Conservation (phyloP, 1,140 invertebrate genomes). For the Penaeus japonicus region DNA sequence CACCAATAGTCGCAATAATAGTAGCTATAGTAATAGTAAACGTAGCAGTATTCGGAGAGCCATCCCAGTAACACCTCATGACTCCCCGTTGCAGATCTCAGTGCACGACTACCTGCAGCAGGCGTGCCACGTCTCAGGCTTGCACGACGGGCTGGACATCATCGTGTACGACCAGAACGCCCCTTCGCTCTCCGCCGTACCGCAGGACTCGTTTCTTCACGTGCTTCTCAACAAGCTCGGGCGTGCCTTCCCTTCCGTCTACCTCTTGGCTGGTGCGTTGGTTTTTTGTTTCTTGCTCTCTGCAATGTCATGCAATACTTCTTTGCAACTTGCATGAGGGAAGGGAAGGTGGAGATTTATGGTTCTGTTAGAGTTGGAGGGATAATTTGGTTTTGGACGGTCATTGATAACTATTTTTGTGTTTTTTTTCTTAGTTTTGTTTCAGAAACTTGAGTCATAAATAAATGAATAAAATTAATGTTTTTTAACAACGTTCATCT, state of each 20-base stretch:
- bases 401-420: no score
- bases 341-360: not conserved
- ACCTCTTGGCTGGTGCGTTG: slow-evolving; percentile 66
- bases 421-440: no score
- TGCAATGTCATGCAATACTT: no score
- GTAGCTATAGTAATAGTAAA: no score
- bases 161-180: slow-evolving; percentile 70
- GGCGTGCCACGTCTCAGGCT: slow-evolving; percentile 66
- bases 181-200: slow-evolving; percentile 62
- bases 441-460: no score
- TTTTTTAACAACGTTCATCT: no score
- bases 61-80: not conserved
- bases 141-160: slow-evolving; percentile 64
- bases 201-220: slow-evolving; percentile 67
- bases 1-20: no score
- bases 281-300: no score
- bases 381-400: not conserved
- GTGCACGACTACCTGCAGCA: slow-evolving; percentile 67
- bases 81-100: slow-evolving; percentile 63
- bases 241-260: slow-evolving; percentile 66
- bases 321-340: no score
- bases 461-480: no score
- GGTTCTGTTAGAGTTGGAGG: not conserved
- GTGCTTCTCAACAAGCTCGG: slow-evolving; percentile 67
- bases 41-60: no score